Conservation (phyloP, 2,797 vertebrate species). For the Zalophus californianus region DNA sequence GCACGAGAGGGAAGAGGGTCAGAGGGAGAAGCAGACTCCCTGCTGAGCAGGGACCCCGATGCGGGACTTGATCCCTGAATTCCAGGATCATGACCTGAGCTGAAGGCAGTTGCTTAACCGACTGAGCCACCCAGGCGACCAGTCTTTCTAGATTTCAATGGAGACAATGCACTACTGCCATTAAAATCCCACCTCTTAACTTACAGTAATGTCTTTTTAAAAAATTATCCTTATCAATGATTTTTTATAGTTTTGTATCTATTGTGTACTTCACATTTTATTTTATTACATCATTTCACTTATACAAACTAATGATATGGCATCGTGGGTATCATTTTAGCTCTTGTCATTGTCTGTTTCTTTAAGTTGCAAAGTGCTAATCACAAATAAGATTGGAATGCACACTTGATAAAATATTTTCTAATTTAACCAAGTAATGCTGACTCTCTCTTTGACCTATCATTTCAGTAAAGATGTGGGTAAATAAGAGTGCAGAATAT, state of each 20-base stretch:
- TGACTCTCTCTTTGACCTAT: background rate
- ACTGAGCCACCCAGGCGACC: no score
- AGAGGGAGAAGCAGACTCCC: no score
- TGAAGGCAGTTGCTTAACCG: no score
- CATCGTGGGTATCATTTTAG: background rate
- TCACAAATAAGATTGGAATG: background rate
- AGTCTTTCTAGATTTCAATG: background rate
- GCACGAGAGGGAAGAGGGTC: no score
- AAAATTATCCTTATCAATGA: background rate
- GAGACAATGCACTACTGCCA: background rate
- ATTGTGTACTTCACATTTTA: background rate
- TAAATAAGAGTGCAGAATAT: background rate
- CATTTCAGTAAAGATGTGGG: background rate
- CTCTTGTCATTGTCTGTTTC: background rate
- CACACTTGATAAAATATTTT: slow-evolving; percentile 9
- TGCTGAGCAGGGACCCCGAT: no score
- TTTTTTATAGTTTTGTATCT: background rate
- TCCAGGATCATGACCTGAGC: no score
- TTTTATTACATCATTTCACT: slow-evolving; percentile 5
- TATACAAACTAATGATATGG: background rate
- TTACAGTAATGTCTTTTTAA: background rate
- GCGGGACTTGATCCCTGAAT: no score
- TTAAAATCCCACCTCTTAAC: background rate
- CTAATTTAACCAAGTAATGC: background rate
- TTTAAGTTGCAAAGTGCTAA: background rate